Evolutionary conservation across 2,797 vertebrate genomes (phyloP).

Genomic region (Pseudochaenichthys georgianus): DNA sequence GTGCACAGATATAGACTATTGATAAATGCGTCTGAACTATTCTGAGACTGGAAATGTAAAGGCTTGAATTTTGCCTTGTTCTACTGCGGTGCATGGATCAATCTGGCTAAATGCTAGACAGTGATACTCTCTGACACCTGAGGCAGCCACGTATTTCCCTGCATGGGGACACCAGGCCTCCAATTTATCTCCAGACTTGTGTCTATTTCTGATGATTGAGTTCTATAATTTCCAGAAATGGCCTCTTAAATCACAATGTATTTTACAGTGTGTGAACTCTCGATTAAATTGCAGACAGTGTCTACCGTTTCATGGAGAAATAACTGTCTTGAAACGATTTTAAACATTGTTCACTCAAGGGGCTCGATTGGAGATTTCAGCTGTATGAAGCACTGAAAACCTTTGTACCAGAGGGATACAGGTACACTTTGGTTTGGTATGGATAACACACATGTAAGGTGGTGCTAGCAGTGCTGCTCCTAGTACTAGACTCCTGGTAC

Average conservation of each 20-base stretch:
- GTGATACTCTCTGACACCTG: constrained; percentile 87
- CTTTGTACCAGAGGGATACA: constrained; percentile 19
- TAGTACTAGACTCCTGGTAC: too few relatives aligned
- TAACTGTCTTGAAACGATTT: constrained; percentile 85
- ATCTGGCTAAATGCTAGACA: constrained; percentile 93
- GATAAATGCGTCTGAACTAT: constrained; percentile 95
- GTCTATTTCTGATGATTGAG: constrained; percentile 94
- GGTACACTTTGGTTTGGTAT: neutral
- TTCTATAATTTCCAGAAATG: constrained; percentile 94
- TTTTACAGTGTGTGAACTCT: constrained; percentile 92
- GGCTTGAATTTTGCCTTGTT: constrained; percentile 90
- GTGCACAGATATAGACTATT: constrained; percentile 89
- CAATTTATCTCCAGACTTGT: constrained; percentile 91
- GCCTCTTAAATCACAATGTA: constrained; percentile 95
- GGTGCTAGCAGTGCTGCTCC: neutral
- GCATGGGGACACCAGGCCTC: constrained; percentile 76
- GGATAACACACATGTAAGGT: neutral
- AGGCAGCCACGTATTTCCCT: constrained; percentile 88
- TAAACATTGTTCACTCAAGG: constrained; percentile 57
- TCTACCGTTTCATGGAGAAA: constrained; percentile 91
- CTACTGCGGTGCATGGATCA: constrained; percentile 88
- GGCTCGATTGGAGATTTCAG: constrained; percentile 37
- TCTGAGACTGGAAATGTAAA: constrained; percentile 89
- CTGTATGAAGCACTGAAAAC: constrained; percentile 34
- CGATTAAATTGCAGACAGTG: constrained; percentile 88